Evolutionary conservation across 2,113 vertebrate species (phyloP), one percentile per base, ranked within the genome.

Genomic region (Vombatus ursinus): DNA sequence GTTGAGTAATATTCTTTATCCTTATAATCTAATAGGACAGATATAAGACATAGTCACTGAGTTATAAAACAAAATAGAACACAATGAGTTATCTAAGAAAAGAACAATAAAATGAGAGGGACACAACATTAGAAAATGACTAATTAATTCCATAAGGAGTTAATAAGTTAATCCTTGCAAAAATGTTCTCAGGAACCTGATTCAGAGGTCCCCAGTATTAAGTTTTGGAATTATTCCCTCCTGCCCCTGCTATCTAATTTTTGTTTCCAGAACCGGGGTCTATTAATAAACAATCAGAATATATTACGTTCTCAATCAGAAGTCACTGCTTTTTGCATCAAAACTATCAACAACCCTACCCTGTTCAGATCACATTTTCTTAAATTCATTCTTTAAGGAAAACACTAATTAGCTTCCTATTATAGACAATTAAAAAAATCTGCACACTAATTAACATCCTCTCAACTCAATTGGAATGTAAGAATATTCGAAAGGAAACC

Each of bases 331-430:
- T 77, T 54, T 97, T 97, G 53, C 92, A 96, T 96, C 92, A 95
- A 91, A 53, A 37, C 0, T 3, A 97, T 96, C 97, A 97, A 96
- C 93, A 97, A 93, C 94, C 92, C 57, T 94, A 92, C 50, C 94
- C 50, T 96, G 97, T 96, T 96, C 93, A 97, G 97, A 97, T 97
- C 97, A 98, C 97, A 97, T 98, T 98, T 98, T 97, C 96, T 98
- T 98, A 94, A 98, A 98, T 98, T 98, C 97, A 98, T 98, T 99
- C 98, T 98, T 98, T 98, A 99, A 98, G 98, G 96, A 98, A 99
- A 99, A 99, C 97, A 98, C 92, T 96, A 98, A 98, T 99, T 98
- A 98, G 95, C 96, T 98, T 98, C 97, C 97, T 97, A 98, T 98
- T 98, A 99, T 93, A 98, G 96, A 97, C 98, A 98, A 98, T 98